These are phyloP conservation scores for Notechis scutatus DNA, from an alignment of 2,113 vertebrate species.

Conservation along the genomic window DNA sequence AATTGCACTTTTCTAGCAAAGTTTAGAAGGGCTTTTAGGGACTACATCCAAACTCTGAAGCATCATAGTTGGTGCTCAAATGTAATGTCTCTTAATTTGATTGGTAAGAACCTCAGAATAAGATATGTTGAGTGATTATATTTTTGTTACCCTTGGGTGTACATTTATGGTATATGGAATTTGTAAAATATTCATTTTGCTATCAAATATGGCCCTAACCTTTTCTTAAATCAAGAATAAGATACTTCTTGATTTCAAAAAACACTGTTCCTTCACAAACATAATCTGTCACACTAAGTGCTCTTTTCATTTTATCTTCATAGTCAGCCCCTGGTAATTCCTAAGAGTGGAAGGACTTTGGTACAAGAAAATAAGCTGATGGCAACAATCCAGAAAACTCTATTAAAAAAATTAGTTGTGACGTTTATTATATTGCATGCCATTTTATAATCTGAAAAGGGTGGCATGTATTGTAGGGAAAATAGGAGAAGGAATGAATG, in stretches of 20 bases:
- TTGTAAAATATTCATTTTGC: not conserved
- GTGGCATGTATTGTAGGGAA: not conserved
- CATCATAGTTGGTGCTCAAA: not conserved
- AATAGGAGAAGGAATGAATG: too few relatives aligned
- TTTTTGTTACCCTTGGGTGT: not conserved
- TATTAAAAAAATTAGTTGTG: not conserved
- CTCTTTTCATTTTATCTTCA: not conserved
- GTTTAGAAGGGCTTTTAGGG: not conserved
- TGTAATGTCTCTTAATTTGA: not conserved
- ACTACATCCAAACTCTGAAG: not conserved
- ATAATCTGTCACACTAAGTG: not conserved
- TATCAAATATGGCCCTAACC: not conserved
- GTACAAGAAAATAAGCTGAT: not conserved
- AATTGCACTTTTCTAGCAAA: not conserved
- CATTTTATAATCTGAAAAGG: not conserved
- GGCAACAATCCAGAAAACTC: not conserved
- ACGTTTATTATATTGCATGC: not conserved
- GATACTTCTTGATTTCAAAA: not conserved
- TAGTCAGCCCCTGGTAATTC: accelerated
- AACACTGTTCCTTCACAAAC: not conserved
- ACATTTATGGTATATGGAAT: not conserved
- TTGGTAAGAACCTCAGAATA: not conserved
- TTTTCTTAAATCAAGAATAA: not conserved
- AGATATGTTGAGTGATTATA: not conserved
- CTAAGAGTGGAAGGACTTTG: not conserved